A percentile compares a stretch with the other conserved stretches of the same genome.
Conservation (phyloP, 2,888 invertebrate species). For the Tribolium freemani region DNA sequence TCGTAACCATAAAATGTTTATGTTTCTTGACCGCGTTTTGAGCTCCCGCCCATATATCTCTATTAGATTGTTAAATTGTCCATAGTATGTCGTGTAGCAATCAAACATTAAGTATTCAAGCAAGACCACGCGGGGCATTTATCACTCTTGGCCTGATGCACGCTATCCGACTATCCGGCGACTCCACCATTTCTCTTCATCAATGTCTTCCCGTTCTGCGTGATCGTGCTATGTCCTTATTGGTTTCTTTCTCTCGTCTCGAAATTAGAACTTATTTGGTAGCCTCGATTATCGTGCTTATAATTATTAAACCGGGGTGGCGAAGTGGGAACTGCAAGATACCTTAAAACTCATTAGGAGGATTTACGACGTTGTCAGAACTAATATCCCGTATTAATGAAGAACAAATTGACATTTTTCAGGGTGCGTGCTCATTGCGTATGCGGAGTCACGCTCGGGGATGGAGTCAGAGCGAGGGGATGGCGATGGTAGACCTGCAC, state of each 20-base stretch:
- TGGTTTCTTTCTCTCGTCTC: slow-evolving; percentile 61
- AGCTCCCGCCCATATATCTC: slow-evolving; percentile 52
- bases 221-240: slow-evolving; percentile 64
- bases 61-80: slow-evolving; percentile 61
- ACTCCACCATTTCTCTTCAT: slow-evolving; percentile 66
- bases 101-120: slow-evolving; percentile 66
- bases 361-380: slow-evolving; percentile 65
- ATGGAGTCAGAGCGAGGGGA: slow-evolving; percentile 34
- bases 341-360: slow-evolving; percentile 53
- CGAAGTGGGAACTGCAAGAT: slow-evolving; percentile 38
- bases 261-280: slow-evolving; percentile 52
- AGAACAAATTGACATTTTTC: slow-evolving; percentile 70
- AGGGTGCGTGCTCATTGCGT: slow-evolving; percentile 68
- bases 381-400: slow-evolving; percentile 68
- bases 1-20: slow-evolving; percentile 39
- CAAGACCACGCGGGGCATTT: slow-evolving; percentile 61
- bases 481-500: slow-evolving; percentile 49
- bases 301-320: neutral
- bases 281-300: slow-evolving; percentile 10
- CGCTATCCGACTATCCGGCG: slow-evolving; percentile 56
- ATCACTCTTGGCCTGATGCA: slow-evolving; percentile 60
- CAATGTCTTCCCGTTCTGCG: slow-evolving; percentile 62
- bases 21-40: slow-evolving; percentile 34
- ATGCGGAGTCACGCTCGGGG: slow-evolving; percentile 66
- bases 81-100: slow-evolving; percentile 62